Evolutionary conservation across 2,888 invertebrate species (phyloP).

Genomic region (Microctonus brassicae): DNA sequence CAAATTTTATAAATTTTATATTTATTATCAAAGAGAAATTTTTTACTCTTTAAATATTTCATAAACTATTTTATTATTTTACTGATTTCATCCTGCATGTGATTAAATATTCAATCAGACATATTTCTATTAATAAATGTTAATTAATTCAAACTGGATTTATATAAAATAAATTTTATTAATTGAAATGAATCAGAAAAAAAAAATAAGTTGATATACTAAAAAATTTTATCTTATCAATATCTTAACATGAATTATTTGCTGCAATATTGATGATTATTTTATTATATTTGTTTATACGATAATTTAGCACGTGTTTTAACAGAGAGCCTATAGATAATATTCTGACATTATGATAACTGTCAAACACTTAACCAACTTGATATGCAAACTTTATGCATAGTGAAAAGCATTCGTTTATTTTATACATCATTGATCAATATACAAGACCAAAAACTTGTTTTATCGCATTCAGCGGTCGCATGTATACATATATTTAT

Average conservation of each 20-base stretch:
- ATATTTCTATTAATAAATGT: too few relatives aligned
- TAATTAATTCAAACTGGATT: too few relatives aligned
- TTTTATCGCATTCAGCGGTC: slow-evolving; percentile 17
- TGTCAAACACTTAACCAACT: neutral
- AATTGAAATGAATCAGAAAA: neutral
- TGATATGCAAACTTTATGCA: neutral
- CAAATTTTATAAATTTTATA: too few relatives aligned
- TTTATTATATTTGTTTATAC: neutral
- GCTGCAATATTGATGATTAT: neutral
- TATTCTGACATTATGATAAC: neutral
- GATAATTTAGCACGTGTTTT: neutral
- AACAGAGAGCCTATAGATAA: neutral
- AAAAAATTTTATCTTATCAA: neutral
- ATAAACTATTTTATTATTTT: too few relatives aligned
- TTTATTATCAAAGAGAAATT: too few relatives aligned
- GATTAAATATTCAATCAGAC: too few relatives aligned
- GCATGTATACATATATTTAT: neutral
- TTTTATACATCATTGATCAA: neutral
- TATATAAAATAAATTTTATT: neutral
- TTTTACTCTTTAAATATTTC: too few relatives aligned
- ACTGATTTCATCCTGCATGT: too few relatives aligned
- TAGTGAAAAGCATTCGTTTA: neutral
- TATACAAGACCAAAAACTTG: slow-evolving; percentile 24
- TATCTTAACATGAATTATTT: neutral
- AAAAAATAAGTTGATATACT: neutral